phyloP scores from a whole-genome alignment of 23 tunicate species.

The Halocynthia roretzi region DNA sequence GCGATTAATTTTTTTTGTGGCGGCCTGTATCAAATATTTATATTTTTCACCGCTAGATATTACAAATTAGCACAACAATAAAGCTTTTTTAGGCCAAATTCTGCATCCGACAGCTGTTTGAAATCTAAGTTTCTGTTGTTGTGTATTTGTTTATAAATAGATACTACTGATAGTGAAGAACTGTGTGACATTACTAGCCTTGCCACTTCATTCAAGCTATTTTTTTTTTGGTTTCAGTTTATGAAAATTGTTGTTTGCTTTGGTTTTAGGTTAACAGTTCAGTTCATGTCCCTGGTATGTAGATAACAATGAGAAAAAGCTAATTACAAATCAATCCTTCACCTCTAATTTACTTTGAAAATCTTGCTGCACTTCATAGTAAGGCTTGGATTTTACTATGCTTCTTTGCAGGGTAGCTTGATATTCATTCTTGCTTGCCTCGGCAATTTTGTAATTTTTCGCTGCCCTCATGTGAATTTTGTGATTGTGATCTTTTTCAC shows the following conservation, averaged over 20 bases:
- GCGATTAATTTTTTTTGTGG: constrained; percentile 63
- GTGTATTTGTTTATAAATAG: too few relatives aligned
- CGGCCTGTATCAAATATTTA: constrained; percentile 23
- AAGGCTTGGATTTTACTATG: constrained; percentile 63
- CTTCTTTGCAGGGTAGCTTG: constrained; percentile 52
- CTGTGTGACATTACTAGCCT: too few relatives aligned
- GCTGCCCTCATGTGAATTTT: constrained; percentile 59
- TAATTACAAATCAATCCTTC: not conserved
- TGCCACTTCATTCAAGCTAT: too few relatives aligned
- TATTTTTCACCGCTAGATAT: not conserved
- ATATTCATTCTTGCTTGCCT: constrained; percentile 36
- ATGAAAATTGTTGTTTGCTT: too few relatives aligned
- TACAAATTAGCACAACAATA: too few relatives aligned
- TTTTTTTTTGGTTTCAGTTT: too few relatives aligned
- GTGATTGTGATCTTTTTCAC: constrained; percentile 65
- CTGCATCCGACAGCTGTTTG: too few relatives aligned
- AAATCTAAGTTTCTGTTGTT: too few relatives aligned
- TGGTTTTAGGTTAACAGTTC: too few relatives aligned
- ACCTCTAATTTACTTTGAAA: constrained; percentile 90
- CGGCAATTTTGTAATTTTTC: constrained; percentile 62
- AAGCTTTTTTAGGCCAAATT: too few relatives aligned
- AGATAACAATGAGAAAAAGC: not conserved
- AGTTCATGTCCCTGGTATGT: too few relatives aligned
- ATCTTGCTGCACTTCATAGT: constrained; percentile 73
- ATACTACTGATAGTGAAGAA: too few relatives aligned